phyloP scores from a whole-genome alignment of 1,140 invertebrate genomes.

The Drosophila rhopaloa region DNA sequence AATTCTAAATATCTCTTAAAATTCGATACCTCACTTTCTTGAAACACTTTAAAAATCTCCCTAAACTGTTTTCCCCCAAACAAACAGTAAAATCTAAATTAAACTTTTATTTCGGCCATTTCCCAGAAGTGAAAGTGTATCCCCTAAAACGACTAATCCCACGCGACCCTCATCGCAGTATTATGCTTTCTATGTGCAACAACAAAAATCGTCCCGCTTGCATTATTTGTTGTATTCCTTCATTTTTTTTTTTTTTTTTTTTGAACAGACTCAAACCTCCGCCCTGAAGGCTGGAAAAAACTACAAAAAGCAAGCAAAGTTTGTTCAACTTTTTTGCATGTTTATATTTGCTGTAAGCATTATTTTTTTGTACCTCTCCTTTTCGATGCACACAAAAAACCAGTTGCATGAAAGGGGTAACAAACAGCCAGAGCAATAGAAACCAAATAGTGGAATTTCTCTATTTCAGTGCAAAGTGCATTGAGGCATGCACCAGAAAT shows the following conservation, averaged over 20 bases:
- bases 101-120: slow-evolving; percentile 13
- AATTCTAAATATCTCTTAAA: no score
- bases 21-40: background rate
- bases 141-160: slow-evolving; percentile 36
- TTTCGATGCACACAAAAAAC: slow-evolving; percentile 66
- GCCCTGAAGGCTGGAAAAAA: slow-evolving; percentile 36
- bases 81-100: slow-evolving; percentile 41
- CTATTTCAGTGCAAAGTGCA: slow-evolving; percentile 66
- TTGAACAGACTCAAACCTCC: slow-evolving; percentile 45
- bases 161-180: slow-evolving; percentile 23
- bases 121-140: slow-evolving; percentile 47
- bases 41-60: background rate
- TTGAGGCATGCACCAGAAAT: slow-evolving; percentile 58
- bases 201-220: slow-evolving; percentile 15
- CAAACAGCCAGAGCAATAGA: slow-evolving; percentile 31
- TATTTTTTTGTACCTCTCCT: slow-evolving; percentile 49
- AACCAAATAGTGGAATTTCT: slow-evolving; percentile 62
- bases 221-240: slow-evolving; percentile 47
- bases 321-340: slow-evolving; percentile 67
- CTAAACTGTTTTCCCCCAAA: background rate
- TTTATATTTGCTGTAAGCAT: slow-evolving; percentile 74
- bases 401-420: slow-evolving; percentile 58
- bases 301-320: slow-evolving; percentile 45
- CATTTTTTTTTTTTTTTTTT: slow-evolving; percentile 27
- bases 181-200: slow-evolving; percentile 25